Evolutionary conservation across 2,113 vertebrate genomes (phyloP).

Genomic region (Podilymbus podiceps): DNA sequence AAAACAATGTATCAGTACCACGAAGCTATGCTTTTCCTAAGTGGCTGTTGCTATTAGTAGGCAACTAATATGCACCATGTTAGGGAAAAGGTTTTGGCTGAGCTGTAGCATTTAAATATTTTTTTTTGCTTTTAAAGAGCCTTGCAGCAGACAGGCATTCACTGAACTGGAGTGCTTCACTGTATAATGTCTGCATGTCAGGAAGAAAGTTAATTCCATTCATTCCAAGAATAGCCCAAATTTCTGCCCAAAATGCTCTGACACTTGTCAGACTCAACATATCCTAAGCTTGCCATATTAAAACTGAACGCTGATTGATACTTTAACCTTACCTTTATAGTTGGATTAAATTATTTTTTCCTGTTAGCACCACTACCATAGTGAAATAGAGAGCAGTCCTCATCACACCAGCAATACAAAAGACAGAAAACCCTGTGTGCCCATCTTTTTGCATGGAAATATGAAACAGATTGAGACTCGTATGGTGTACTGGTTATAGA

Average conservation of each 20-base stretch:
- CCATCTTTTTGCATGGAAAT: neutral
- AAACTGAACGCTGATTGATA: neutral
- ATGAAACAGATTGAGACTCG: neutral
- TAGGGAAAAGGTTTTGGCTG: neutral
- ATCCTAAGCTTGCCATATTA: neutral
- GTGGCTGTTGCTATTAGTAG: neutral
- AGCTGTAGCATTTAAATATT: neutral
- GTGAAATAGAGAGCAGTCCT: neutral
- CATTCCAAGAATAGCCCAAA: neutral
- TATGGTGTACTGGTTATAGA: neutral
- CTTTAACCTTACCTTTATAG: neutral
- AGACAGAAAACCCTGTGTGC: neutral
- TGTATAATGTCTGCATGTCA: neutral
- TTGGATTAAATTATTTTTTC: neutral
- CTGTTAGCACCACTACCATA: neutral
- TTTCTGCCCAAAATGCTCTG: neutral
- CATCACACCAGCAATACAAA: neutral
- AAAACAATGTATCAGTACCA: neutral
- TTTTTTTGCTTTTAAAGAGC: neutral
- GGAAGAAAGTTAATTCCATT: neutral
- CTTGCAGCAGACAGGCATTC: neutral
- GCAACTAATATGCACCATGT: neutral
- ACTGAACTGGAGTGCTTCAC: neutral
- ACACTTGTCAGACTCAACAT: neutral
- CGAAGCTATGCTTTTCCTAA: neutral